Base-by-base conservation (phyloP, 2,888 invertebrate genomes). In the Trilocha varians region DNA sequence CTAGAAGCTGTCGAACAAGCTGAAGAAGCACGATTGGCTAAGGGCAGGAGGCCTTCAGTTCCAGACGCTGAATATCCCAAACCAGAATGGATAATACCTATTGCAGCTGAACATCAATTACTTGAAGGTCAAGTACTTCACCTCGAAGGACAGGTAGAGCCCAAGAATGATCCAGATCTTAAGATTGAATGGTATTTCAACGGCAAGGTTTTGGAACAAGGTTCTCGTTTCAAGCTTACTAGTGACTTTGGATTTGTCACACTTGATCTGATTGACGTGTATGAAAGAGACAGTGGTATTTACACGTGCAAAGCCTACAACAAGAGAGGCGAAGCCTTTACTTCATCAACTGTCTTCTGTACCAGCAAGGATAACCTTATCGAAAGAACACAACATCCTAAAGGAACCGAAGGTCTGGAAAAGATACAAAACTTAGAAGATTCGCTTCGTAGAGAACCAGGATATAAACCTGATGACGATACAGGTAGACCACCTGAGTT, bases 241-340 rank as follows among this genome's bases (percentile, higher is more conserved):
- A 94, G 93, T 65, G 99, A 99, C 66, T 98, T 98, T 71, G 99
- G 99, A 40, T 98, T 96, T 69, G 98, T 98, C 4, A 96, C 96
- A 3, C 87, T 99, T 55, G 98, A 98, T 72, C 87, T 99, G 39
- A 93, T 91, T 15, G 97, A 97, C 68, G 94, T 95, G 0, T 96
- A 97, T 66, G 95, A 95, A 65, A 90, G 97, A 58, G 98, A 98
- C 71, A 96, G 96, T 72, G 97, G 98, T 49, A 93, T 96, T 55
- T 96, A 96, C 67, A 96, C 96, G 1, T 95, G 95, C 78, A 95
- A 96, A 65, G 96, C 96, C 11, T 93, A 89, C 56, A 97, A 97
- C 63, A 92, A 91, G 70, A 88, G 90, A 47, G 97, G 97, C 11
- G 97, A 97, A 84, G 96, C 96, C 1, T 96, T 96, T 64, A 96